phyloP scores from a whole-genome alignment of 2,113 vertebrate genomes.

The Chaetops frenatus region DNA sequence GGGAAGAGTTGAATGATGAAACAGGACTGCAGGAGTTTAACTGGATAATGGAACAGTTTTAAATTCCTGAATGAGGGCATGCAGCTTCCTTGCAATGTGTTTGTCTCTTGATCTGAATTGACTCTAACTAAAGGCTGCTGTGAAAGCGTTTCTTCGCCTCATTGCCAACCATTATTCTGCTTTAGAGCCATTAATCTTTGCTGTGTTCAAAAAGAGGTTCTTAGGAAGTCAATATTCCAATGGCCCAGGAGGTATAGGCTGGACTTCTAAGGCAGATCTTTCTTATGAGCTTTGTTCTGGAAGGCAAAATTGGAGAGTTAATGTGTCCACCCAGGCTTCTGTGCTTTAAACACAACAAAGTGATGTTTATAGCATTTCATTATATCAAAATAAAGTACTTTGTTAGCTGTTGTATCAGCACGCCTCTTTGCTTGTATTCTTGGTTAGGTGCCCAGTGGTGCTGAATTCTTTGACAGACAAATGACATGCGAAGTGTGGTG shows the following conservation, averaged over 20 bases:
- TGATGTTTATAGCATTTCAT: not conserved
- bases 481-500: not conserved
- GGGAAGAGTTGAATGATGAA: not conserved
- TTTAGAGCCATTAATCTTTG: not conserved
- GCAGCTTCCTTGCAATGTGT: not conserved
- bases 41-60: not conserved
- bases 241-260: not conserved
- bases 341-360: not conserved
- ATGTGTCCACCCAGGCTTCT: not conserved
- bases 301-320: not conserved
- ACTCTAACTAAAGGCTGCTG: not conserved
- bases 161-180: not conserved
- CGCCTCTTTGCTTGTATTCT: not conserved
- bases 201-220: not conserved
- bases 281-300: not conserved
- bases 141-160: not conserved
- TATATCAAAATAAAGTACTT: not conserved
- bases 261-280: not conserved
- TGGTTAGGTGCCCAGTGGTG: not conserved
- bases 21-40: not conserved
- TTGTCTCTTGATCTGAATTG: not conserved
- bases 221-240: not conserved
- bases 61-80: not conserved
- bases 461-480: not conserved
- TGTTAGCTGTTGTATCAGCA: not conserved